Evolutionary conservation across 2,888 invertebrate genomes (phyloP).

Genomic region (Mimas tiliae): DNA sequence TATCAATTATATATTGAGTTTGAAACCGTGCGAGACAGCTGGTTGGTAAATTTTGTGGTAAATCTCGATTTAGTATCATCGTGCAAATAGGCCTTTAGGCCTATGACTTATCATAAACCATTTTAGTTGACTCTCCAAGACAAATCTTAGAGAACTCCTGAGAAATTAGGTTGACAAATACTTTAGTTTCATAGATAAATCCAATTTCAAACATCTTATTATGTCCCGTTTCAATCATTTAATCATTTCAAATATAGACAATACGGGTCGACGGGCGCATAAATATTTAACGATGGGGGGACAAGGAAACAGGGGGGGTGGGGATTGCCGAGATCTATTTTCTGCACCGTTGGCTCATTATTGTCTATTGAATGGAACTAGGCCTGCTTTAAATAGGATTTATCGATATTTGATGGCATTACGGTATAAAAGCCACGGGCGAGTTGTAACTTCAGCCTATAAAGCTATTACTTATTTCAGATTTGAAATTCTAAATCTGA

Average conservation of each 20-base stretch:
- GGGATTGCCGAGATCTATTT: constrained; percentile 8
- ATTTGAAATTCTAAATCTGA: constrained; percentile 10
- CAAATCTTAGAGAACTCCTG: not conserved
- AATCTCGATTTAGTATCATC: no score
- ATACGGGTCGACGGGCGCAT: constrained; percentile 15
- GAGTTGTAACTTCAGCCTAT: not conserved
- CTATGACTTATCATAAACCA: no score
- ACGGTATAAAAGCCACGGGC: constrained; percentile 14
- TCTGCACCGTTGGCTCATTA: constrained; percentile 25
- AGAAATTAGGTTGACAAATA: not conserved
- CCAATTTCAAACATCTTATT: constrained; percentile 13
- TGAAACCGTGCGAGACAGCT: no score
- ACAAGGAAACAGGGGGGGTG: not conserved
- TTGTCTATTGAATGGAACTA: constrained; percentile 19
- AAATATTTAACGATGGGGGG: constrained; percentile 8
- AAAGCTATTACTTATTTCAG: not conserved
- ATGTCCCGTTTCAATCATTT: constrained; percentile 10
- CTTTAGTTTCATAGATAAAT: constrained; percentile 1
- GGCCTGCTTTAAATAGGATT: constrained; percentile 23
- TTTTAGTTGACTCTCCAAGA: not conserved
- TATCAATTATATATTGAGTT: no score
- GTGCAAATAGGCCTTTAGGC: no score
- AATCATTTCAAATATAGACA: constrained; percentile 10
- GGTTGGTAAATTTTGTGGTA: no score
- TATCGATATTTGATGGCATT: constrained; percentile 23